Evolutionary conservation across 2,888 invertebrate genomes (phyloP).

Genomic region (Netelia virgata): DNA sequence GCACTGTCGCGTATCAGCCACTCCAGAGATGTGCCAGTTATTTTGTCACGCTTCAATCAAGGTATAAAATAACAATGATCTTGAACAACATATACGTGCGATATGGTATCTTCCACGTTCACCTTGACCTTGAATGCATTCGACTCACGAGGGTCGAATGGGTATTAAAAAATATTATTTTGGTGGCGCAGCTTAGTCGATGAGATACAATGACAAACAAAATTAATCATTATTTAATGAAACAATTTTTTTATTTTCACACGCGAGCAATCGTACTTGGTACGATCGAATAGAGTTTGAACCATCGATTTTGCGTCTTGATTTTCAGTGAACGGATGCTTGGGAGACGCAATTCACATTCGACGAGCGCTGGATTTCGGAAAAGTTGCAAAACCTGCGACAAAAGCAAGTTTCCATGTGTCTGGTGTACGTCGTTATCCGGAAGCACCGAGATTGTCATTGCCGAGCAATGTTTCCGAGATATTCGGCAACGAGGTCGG

Average conservation of each 20-base stretch:
- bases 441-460: conserved; percentile 86
- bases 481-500: conserved; percentile 89
- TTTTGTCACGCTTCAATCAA: conserved; percentile 70
- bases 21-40: conserved; percentile 65
- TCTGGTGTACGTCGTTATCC: conserved; percentile 86
- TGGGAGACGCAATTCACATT: neutral
- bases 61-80: conserved; percentile 67
- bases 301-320: neutral
- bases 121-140: neutral
- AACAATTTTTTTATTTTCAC: no score
- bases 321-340: conserved; percentile 52
- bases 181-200: no score
- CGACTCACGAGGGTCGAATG: neutral
- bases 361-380: conserved; percentile 39
- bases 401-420: conserved; percentile 83
- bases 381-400: conserved; percentile 35
- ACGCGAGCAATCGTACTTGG: neutral
- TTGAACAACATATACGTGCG: neutral
- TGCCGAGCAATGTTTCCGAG: conserved; percentile 88
- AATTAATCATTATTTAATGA: no score
- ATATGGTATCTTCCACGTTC: conserved; percentile 20
- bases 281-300: neutral
- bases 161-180: no score
- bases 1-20: conserved; percentile 73
- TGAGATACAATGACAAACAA: no score